Conservation (phyloP, 2,888 invertebrate species). For the Lottia scabra region DNA sequence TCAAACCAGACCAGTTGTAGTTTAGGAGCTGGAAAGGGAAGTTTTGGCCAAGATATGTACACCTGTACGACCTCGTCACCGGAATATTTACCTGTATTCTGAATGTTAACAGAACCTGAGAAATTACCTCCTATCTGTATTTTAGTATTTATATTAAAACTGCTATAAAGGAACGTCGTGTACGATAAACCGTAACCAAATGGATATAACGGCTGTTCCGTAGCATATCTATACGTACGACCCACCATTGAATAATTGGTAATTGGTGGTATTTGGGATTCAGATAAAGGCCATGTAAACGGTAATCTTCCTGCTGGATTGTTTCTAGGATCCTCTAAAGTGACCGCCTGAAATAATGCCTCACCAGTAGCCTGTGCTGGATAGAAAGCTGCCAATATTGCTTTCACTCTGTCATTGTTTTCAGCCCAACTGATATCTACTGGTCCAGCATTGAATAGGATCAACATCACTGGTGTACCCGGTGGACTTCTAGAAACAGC, state of each 20-base stretch:
- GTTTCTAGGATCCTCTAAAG: conserved; percentile 30
- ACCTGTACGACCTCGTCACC: conserved; percentile 59
- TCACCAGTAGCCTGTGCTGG: conserved; percentile 61
- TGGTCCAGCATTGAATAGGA: conserved; percentile 49
- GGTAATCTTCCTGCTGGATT: conserved; percentile 62
- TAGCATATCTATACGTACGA: conserved; percentile 56
- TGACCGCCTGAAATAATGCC: conserved; percentile 48
- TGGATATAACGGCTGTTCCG: conserved; percentile 49
- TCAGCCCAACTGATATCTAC: conserved; percentile 45
- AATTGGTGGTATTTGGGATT: conserved; percentile 41
- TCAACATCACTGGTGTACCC: conserved; percentile 42
- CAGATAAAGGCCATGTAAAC: conserved; percentile 56
- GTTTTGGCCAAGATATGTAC: conserved; percentile 55
- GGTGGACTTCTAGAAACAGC: conserved; percentile 31
- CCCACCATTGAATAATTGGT: conserved; percentile 46
- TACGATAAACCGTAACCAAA: conserved; percentile 58
- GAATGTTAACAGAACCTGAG: conserved; percentile 40
- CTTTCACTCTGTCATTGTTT: conserved; percentile 24
- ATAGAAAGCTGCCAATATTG: conserved; percentile 58
- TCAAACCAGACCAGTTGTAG: conserved; percentile 51
- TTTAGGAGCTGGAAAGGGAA: conserved; percentile 42
- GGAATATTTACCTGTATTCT: conserved; percentile 45
- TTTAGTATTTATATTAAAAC: conserved; percentile 24
- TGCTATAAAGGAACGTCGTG: conserved; percentile 37
- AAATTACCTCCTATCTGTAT: conserved; percentile 46